Conservation (phyloP, 2,888 invertebrate species). For the Desoria tigrina region DNA sequence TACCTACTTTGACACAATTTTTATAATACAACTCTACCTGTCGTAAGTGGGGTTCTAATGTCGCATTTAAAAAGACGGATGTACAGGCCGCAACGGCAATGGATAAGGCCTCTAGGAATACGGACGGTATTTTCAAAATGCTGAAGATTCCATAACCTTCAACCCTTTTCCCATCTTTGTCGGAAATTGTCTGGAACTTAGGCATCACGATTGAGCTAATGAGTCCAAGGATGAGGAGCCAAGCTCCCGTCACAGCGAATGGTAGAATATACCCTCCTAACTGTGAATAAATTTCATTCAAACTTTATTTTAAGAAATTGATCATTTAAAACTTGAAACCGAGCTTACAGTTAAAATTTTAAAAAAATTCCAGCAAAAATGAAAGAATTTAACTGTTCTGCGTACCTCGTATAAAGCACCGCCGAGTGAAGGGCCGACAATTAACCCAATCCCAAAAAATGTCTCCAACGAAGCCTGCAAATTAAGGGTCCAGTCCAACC, state of each 20-base stretch:
- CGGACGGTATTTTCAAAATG: slow-evolving; percentile 60
- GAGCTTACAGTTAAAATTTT: too few species aligned
- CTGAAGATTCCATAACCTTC: slow-evolving; percentile 60
- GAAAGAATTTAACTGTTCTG: too few species aligned
- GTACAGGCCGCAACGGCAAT: slow-evolving; percentile 56
- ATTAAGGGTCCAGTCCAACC: slow-evolving; percentile 33
- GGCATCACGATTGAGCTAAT: slow-evolving; percentile 34
- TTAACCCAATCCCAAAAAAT: slow-evolving; percentile 80
- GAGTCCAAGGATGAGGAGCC: slow-evolving; percentile 57
- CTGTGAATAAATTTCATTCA: too few species aligned
- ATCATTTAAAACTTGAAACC: too few species aligned
- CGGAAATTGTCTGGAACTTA: slow-evolving; percentile 24
- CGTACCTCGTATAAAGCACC: slow-evolving; percentile 82
- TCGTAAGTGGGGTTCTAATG: slow-evolving; percentile 62
- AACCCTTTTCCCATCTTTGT: slow-evolving; percentile 20
- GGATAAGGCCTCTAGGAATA: slow-evolving; percentile 56
- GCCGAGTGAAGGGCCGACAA: slow-evolving; percentile 87
- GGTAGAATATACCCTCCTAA: slow-evolving; percentile 60
- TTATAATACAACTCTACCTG: too few species aligned
- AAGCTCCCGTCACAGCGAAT: slow-evolving; percentile 59
- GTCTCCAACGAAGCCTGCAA: slow-evolving; percentile 83
- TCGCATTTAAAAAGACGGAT: slow-evolving; percentile 62
- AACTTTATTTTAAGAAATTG: too few species aligned
- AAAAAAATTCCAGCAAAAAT: too few species aligned
- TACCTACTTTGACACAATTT: too few species aligned